Evolutionary conservation across 2,797 vertebrate genomes (phyloP).

Genomic region (Calcarius lapponicus): DNA sequence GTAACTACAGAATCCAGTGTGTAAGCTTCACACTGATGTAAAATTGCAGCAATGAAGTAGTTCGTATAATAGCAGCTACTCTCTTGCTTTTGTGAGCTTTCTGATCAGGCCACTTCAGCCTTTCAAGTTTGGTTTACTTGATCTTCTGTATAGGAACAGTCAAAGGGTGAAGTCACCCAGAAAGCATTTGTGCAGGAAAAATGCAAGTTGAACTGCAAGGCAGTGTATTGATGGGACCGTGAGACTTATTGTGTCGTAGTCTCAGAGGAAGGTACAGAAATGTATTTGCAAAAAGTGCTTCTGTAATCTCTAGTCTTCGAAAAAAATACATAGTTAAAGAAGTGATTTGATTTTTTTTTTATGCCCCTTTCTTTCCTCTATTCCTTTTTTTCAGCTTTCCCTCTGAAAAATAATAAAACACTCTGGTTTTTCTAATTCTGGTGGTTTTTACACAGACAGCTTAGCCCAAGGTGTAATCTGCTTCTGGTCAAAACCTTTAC

Average conservation of each 20-base stretch:
- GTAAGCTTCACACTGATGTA: background rate
- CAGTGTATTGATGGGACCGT: background rate
- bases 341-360: background rate
- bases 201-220: background rate
- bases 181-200: constrained; percentile 24
- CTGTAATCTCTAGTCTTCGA: background rate
- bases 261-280: background rate
- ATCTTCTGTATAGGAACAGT: background rate
- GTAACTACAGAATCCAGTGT: background rate
- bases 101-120: background rate
- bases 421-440: rapidly evolving
- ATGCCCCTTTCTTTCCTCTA: background rate
- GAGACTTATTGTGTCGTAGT: background rate
- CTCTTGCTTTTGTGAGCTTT: background rate
- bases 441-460: background rate
- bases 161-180: constrained; percentile 20
- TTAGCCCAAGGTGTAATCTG: background rate
- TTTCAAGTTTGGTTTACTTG: constrained; percentile 15
- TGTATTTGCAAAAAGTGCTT: background rate
- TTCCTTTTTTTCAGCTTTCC: background rate
- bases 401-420: background rate
- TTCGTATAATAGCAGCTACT: background rate
- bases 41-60: background rate
- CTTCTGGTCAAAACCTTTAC: background rate
- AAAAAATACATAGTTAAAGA: background rate